phyloP scores from a whole-genome alignment of 2,888 invertebrate species.

The Alsophila aescularia region DNA sequence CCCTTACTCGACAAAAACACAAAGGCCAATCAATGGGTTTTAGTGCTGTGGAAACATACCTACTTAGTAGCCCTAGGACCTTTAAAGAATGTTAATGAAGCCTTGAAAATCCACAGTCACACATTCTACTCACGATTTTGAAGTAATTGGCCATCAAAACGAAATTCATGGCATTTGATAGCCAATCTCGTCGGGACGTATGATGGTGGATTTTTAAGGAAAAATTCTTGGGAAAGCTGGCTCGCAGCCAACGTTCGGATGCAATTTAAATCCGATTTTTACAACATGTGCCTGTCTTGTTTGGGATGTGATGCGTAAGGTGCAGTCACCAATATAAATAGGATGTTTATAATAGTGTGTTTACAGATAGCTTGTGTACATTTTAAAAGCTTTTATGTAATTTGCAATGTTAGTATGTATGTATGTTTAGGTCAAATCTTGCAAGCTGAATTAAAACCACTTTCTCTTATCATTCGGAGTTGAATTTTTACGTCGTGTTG shows the following conservation, averaged over 20 bases:
- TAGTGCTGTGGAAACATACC: too few species aligned
- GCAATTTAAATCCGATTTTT: conserved; percentile 35
- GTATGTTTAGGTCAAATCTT: too few species aligned
- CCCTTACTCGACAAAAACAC: too few species aligned
- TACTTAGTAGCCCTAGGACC: background rate
- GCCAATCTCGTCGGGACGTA: conserved; percentile 18
- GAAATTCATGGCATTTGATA: conserved; percentile 14
- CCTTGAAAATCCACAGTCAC: conserved; percentile 7
- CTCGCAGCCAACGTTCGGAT: conserved; percentile 37
- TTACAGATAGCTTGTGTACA: background rate
- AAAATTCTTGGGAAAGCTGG: conserved; percentile 40
- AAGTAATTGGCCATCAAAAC: conserved; percentile 9
- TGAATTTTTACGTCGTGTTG: too few species aligned
- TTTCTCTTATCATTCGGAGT: too few species aligned
- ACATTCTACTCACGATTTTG: conserved; percentile 5
- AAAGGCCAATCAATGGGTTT: too few species aligned
- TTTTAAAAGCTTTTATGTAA: too few species aligned
- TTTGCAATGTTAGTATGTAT: too few species aligned
- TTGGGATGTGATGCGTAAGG: conserved; percentile 16
- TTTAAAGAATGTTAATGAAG: conserved; percentile 2
- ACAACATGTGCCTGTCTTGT: conserved; percentile 23
- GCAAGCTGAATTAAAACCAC: too few species aligned
- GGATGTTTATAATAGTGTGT: background rate
- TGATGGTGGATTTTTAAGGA: conserved; percentile 25
- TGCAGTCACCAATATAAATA: conserved; percentile 6